phyloP scores from a whole-genome alignment of 2,888 invertebrate species.

The Nemotelus nigrinus region DNA sequence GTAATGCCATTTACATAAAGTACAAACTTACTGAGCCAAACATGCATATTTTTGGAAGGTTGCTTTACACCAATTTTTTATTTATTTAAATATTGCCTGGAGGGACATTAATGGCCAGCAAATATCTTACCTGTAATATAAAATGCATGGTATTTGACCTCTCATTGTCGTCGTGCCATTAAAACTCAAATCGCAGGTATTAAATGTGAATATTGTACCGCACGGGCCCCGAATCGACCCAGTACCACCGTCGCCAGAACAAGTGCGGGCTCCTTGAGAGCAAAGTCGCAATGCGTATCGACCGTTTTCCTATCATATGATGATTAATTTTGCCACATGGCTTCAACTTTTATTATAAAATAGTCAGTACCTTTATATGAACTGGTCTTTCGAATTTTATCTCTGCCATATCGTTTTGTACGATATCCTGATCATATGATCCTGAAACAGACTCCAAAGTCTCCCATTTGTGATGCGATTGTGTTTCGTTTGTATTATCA shows the following conservation, averaged over 20 bases:
- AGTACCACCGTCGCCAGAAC: constrained; percentile 93
- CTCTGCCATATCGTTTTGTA: constrained; percentile 87
- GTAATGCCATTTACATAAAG: background rate
- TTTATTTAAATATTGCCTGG: no score
- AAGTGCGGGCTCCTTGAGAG: constrained; percentile 91
- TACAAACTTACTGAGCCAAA: no score
- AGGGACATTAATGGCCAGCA: background rate
- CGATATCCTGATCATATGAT: constrained; percentile 83
- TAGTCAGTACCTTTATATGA: constrained; percentile 75
- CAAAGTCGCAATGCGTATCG: constrained; percentile 90
- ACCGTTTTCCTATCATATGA: constrained; percentile 74
- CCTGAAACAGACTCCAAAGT: constrained; percentile 86
- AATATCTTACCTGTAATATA: constrained; percentile 69
- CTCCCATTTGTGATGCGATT: constrained; percentile 80
- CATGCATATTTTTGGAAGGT: no score
- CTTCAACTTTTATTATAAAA: constrained; percentile 28
- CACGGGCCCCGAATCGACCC: constrained; percentile 91
- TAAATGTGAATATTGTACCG: constrained; percentile 89
- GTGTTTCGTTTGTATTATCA: constrained; percentile 70
- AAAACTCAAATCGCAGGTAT: constrained; percentile 90
- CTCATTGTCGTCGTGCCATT: constrained; percentile 96
- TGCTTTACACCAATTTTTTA: no score
- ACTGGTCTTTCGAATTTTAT: constrained; percentile 91
- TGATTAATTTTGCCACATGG: background rate
- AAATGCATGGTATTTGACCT: constrained; percentile 92